Evolutionary conservation across 2,888 invertebrate species (phyloP).

Genomic region (Dryomyza anilis): DNA sequence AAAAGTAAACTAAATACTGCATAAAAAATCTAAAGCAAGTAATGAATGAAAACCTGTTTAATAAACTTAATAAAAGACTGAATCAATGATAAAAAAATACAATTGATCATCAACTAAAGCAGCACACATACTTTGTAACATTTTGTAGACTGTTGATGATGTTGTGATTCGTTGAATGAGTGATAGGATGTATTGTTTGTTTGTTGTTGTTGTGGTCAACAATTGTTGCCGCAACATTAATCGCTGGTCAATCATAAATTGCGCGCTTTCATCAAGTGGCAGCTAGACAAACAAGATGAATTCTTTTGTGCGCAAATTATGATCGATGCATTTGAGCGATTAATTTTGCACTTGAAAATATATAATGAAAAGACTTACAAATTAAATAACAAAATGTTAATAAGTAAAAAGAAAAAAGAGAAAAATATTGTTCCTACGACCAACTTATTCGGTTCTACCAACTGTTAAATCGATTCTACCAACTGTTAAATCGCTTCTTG

Average conservation of each 20-base stretch:
- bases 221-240: neutral
- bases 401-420: too few species aligned
- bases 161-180: too few species aligned
- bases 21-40: neutral
- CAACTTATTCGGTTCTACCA: too few species aligned
- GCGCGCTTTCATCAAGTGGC: constrained; percentile 17
- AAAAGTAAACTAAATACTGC: neutral
- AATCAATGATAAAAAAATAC: neutral
- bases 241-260: neutral
- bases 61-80: neutral
- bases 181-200: too few species aligned
- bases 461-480: too few species aligned
- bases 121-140: too few species aligned
- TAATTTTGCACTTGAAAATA: too few species aligned
- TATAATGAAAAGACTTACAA: too few species aligned
- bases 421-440: too few species aligned
- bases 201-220: neutral
- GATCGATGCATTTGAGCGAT: neutral
- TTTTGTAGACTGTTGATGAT: too few species aligned
- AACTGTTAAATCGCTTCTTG: too few species aligned
- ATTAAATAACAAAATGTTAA: too few species aligned
- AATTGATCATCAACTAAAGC: constrained; percentile 11
- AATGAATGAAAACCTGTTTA: neutral
- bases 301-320: constrained; percentile 22
- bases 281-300: constrained; percentile 9